A percentile compares a stretch with the other conserved stretches of the same genome.
Evolutionary conservation across 2,797 vertebrate genomes (phyloP).

Genomic region (Sebastolobus altivelis): DNA sequence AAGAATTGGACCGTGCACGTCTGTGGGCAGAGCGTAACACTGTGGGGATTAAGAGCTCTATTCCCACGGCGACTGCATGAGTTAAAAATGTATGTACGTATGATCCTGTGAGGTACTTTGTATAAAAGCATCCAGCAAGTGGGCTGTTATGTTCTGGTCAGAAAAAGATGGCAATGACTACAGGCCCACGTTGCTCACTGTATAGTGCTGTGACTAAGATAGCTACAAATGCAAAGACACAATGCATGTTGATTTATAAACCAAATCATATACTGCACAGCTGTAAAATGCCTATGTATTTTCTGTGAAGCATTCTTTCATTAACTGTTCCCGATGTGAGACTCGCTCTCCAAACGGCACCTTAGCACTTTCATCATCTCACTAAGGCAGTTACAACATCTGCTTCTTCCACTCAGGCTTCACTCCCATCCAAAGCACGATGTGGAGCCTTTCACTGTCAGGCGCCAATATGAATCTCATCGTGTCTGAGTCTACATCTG

Average conservation of each 20-base stretch:
- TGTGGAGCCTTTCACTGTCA: slow-evolving; percentile 25
- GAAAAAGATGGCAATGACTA: slow-evolving; percentile 32
- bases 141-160: slow-evolving; percentile 43
- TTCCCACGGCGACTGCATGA: slow-evolving; percentile 17
- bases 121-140: slow-evolving; percentile 65
- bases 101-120: slow-evolving; percentile 54
- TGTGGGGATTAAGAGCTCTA: slow-evolving; percentile 44
- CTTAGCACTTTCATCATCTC: slow-evolving; percentile 54
- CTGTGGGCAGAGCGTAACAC: slow-evolving; percentile 28
- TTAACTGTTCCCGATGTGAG: neutral
- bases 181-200: slow-evolving; percentile 4
- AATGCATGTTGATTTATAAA: neutral
- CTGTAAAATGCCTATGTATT: neutral
- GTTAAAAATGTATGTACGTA: slow-evolving; percentile 71
- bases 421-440: slow-evolving; percentile 26
- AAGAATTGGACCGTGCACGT: slow-evolving; percentile 35
- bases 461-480: slow-evolving; percentile 42
- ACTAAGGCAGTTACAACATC: slow-evolving; percentile 65
- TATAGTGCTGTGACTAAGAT: neutral
- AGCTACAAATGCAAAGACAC: neutral
- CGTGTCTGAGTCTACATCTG: slow-evolving; percentile 43
- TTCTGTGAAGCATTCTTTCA: neutral
- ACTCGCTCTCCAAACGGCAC: slow-evolving; percentile 22
- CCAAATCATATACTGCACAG: neutral
- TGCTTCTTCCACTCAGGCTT: slow-evolving; percentile 51